Evolutionary conservation across 2,888 invertebrate genomes (phyloP), one percentile per base, ranked within the genome.

Genomic region (Prostheceraeus crozeri): DNA sequence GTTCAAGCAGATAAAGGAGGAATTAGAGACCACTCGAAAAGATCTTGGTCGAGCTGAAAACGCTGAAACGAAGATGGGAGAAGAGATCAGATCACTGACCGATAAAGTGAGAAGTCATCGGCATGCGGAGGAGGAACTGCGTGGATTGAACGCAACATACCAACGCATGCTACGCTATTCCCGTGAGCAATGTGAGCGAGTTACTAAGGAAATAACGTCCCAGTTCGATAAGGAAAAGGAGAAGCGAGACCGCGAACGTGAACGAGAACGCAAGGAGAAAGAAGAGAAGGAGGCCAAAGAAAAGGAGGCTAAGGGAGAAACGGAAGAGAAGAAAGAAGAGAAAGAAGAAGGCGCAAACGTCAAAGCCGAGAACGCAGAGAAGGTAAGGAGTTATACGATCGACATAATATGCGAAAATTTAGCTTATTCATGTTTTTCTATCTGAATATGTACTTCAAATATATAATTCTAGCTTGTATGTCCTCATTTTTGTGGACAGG

Each of bases 171-270:
- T 48, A 11, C 8, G 16, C 8, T 10, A 21, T 14, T 48, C 11
- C 14, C 8, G 27, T 8, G 8, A n/a, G n/a, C 48, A 48, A 21
- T 10, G 19, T n/a, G 25, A 16, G 8, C 8, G 16, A 10, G 19
- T 27, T 10, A 8, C 27, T 27, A 23, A 10, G 8, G 48, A 48
- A 48, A 48, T 48, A 23, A 48, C 4, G 19, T 10, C n/a, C 11
- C 48, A 48, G 48, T 48, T 21, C 27, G 48, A 48, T 6, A 16
- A 25, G 23, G 48, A 48, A 48, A 6, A 19, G 8, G 48, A 16
- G 14, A 48, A 48, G 48, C 8, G 21, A n/a, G n/a, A n/a, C n/a
- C n/a, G n/a, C n/a, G n/a, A n/a, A n/a, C n/a, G n/a, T n/a, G n/a
- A n/a, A n/a, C n/a, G n/a, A n/a, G n/a, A n/a, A n/a, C n/a, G n/a